Evolutionary conservation across 2,113 vertebrate genomes (phyloP).

Genomic region (Artemisiospiza belli): DNA sequence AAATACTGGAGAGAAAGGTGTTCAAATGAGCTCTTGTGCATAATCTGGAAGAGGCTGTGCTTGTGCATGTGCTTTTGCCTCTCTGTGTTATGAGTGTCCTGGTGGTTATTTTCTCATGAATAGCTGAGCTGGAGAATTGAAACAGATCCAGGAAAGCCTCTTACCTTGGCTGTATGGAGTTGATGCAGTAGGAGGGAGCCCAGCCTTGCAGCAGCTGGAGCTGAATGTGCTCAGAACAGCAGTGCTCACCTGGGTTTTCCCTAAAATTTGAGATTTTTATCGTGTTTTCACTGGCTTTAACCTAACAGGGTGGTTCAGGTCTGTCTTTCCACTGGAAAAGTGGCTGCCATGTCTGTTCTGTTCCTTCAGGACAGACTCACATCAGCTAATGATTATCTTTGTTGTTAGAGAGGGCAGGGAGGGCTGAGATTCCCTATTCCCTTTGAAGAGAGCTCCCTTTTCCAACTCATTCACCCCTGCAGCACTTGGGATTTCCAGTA

Average conservation of each 20-base stretch:
- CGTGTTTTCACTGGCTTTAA: not conserved
- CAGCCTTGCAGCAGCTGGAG: not conserved
- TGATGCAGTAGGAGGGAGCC: not conserved
- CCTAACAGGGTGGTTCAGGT: not conserved
- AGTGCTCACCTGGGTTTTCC: not conserved
- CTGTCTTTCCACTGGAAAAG: not conserved
- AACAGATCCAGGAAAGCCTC: not conserved
- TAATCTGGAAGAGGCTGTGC: not conserved
- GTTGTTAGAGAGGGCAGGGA: not conserved
- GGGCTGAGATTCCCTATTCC: not conserved
- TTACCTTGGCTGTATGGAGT: not conserved
- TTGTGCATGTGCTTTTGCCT: not conserved
- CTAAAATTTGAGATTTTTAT: not conserved
- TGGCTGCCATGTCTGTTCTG: not conserved
- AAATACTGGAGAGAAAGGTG: not conserved
- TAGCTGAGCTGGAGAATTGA: not conserved
- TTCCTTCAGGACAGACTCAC: not conserved
- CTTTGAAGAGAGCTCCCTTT: not conserved
- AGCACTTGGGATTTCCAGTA: not conserved
- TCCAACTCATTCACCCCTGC: not conserved
- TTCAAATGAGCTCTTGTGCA: not conserved
- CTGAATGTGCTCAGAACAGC: not conserved
- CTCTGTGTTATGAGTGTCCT: not conserved
- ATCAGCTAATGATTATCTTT: not conserved
- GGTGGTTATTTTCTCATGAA: not conserved